These are phyloP conservation scores for Danio aesculapii DNA, from an alignment of 2,797 vertebrate species.

Conservation along the genomic window DNA sequence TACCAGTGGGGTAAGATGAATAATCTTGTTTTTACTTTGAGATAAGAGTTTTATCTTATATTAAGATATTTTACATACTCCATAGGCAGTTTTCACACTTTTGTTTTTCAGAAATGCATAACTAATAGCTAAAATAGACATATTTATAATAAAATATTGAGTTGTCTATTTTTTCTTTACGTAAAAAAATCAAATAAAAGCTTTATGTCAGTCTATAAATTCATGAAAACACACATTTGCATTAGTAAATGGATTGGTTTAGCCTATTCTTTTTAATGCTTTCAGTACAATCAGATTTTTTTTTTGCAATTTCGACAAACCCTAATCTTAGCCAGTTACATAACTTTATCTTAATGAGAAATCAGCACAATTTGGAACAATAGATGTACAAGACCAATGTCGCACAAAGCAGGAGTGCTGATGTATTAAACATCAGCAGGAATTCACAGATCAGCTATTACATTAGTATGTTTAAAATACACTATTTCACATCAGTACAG, in stretches of 20 bases:
- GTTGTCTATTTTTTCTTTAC: too few relatives aligned
- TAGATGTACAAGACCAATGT: background rate
- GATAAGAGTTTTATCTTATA: too few relatives aligned
- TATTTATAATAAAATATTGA: too few relatives aligned
- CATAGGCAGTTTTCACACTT: too few relatives aligned
- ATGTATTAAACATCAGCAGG: background rate
- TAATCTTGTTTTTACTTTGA: too few relatives aligned
- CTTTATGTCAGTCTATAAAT: background rate
- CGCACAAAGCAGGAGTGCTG: background rate
- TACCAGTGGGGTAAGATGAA: too few relatives aligned
- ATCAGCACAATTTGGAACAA: conserved; percentile 19
- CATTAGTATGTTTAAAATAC: background rate
- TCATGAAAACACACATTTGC: background rate
- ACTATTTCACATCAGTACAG: background rate
- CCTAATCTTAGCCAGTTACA: background rate
- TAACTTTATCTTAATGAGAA: background rate
- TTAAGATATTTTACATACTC: too few relatives aligned
- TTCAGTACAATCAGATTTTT: background rate
- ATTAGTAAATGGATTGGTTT: background rate
- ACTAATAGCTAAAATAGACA: too few relatives aligned
- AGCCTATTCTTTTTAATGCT: background rate
- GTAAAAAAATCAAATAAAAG: too few relatives aligned
- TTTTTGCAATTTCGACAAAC: background rate
- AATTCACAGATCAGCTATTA: background rate
- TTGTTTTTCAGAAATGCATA: too few relatives aligned